These are phyloP conservation scores for Albula glossodonta DNA, from an alignment of 2,113 vertebrate species.

Conservation along the genomic window DNA sequence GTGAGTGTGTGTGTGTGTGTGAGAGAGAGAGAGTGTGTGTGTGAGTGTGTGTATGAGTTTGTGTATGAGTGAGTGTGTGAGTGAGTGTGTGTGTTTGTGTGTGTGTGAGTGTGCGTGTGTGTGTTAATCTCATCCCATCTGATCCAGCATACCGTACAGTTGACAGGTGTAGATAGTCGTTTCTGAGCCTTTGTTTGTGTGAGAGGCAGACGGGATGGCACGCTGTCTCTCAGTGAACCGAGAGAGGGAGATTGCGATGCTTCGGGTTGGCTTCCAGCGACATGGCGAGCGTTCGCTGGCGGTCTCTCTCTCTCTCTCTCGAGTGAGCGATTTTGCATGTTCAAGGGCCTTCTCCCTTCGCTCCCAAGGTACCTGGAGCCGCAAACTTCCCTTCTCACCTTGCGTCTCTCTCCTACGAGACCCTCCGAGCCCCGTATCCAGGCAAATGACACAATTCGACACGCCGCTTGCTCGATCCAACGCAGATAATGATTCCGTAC, in stretches of 20 bases:
- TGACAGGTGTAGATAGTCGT: conserved; percentile 61
- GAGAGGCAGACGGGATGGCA: conserved; percentile 63
- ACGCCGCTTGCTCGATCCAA: conserved; percentile 68
- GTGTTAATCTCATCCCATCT: conserved; percentile 1
- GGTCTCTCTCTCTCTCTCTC: conserved; percentile 45
- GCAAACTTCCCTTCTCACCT: conserved; percentile 65
- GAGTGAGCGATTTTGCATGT: conserved; percentile 16
- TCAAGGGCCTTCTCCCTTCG: no score
- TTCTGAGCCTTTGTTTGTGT: conserved; percentile 58
- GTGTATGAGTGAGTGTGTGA: no score
- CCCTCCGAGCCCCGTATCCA: conserved; percentile 70
- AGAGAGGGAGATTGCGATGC: conserved; percentile 62
- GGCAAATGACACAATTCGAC: conserved; percentile 78
- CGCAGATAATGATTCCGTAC: conserved; percentile 73
- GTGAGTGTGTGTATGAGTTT: no score
- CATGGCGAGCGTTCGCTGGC: conserved; percentile 46
- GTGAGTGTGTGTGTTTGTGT: no score
- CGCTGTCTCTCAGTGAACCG: conserved; percentile 37
- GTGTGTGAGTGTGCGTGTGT: background rate
- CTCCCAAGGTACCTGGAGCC: conserved; percentile 61
- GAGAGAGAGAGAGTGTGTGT: no score
- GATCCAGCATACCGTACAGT: conserved; percentile 39
- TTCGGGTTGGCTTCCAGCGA: conserved; percentile 58
- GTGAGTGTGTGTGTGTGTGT: no score
- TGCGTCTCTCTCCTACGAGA: conserved; percentile 71